Evolutionary conservation across 2,113 vertebrate species (phyloP).

Genomic region (Mormoops blainvillei): DNA sequence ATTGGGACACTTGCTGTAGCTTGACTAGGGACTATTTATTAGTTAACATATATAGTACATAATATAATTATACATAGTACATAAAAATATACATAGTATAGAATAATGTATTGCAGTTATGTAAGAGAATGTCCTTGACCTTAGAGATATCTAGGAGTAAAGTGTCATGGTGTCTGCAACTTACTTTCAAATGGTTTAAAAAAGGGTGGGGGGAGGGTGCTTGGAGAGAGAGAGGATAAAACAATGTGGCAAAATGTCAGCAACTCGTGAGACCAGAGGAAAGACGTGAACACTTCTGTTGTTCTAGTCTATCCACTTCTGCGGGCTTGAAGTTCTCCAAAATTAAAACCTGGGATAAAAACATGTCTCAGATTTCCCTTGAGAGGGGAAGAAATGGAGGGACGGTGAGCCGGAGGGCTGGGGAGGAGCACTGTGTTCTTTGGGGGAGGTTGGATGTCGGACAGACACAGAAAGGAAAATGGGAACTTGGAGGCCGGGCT

Average conservation of each 20-base stretch:
- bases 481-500: background rate
- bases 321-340: background rate
- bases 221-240: background rate
- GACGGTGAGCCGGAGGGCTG: rapidly evolving
- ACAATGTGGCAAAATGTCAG: background rate
- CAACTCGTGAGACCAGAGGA: background rate
- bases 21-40: background rate
- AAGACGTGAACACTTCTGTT: background rate
- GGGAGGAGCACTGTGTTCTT: background rate
- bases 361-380: background rate
- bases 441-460: background rate
- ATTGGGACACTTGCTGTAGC: background rate
- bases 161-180: background rate
- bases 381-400: background rate
- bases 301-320: background rate
- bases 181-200: background rate
- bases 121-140: background rate
- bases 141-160: background rate
- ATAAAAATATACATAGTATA: no score
- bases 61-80: background rate
- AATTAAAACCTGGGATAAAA: background rate
- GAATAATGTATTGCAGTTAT: background rate
- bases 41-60: background rate
- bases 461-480: background rate
- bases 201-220: background rate